phyloP scores from a whole-genome alignment of 2,888 invertebrate genomes.

The Pseudoips prasinana region DNA sequence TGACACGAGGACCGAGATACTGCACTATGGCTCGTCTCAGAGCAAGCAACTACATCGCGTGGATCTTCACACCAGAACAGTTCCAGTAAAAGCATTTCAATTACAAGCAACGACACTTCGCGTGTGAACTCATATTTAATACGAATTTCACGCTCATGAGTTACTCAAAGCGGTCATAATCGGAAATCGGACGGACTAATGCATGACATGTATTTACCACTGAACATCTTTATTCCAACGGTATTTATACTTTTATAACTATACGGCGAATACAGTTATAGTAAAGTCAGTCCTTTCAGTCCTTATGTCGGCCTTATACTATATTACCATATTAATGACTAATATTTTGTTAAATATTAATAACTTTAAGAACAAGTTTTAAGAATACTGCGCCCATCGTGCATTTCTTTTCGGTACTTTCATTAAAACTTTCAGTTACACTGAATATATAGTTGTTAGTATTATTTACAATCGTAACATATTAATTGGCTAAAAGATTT shows the following conservation, averaged over 20 bases:
- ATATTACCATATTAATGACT: constrained; percentile 48
- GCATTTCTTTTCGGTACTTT: constrained; percentile 40
- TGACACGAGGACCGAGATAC: constrained; percentile 49
- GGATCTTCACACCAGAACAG: constrained; percentile 3
- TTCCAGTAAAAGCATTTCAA: constrained; percentile 14
- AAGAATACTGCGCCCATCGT: constrained; percentile 62
- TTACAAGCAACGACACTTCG: constrained; percentile 8
- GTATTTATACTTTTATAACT: too few relatives aligned
- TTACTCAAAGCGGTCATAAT: constrained; percentile 5
- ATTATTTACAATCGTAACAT: constrained; percentile 68
- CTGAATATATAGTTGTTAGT: constrained; percentile 44
- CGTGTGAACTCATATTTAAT: constrained; percentile 15
- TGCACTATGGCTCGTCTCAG: constrained; percentile 4
- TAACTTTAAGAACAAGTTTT: constrained; percentile 47
- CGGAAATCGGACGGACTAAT: constrained; percentile 13
- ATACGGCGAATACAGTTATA: too few relatives aligned
- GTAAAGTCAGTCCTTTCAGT: constrained; percentile 32
- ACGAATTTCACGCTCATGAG: constrained; percentile 11
- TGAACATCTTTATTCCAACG: too few relatives aligned
- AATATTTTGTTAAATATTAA: constrained; percentile 56
- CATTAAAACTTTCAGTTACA: constrained; percentile 43
- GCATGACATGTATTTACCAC: constrained; percentile 9
- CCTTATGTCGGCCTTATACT: constrained; percentile 41
- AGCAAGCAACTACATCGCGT: constrained; percentile 9
- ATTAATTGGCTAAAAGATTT: constrained; percentile 56